These are phyloP conservation scores for Tenualosa thibaudeaui DNA, from an alignment of 2,797 vertebrate genomes.

Conservation along the genomic window DNA sequence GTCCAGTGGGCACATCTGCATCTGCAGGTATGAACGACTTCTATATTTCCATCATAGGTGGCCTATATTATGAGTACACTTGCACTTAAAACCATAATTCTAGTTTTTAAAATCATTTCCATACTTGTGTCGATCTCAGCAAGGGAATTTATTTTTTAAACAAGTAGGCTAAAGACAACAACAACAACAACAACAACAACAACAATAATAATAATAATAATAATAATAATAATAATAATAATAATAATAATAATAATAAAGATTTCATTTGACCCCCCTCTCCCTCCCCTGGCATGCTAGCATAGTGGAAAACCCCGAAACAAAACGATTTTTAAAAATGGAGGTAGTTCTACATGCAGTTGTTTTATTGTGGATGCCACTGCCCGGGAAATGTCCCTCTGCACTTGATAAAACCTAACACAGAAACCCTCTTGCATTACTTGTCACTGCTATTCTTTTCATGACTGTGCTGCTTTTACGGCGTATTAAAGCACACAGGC, in stretches of 20 bases:
- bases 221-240: no score
- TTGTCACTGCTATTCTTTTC: conserved; percentile 70
- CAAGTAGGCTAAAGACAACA: no score
- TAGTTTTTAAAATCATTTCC: neutral
- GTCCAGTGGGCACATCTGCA: neutral
- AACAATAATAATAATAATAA: no score
- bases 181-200: neutral
- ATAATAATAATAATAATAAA: no score
- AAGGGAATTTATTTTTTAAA: neutral
- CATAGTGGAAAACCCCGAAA: neutral
- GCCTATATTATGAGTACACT: neutral
- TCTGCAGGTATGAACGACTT: neutral
- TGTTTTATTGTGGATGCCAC: neutral
- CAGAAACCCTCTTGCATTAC: conserved; percentile 47
- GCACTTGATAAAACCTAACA: conserved; percentile 42
- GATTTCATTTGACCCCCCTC: no score
- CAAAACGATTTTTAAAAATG: neutral
- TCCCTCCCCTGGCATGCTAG: neutral
- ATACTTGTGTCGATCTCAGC: neutral
- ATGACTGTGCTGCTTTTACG: conserved; percentile 59
- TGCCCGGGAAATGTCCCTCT: conserved; percentile 2
- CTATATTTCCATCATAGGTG: neutral
- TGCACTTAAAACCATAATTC: neutral
- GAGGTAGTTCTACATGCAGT: neutral
- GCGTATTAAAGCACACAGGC: conserved; percentile 71